Evolutionary conservation across 1,140 invertebrate genomes (phyloP), one percentile per base, ranked within the genome.

Genomic region (Phthorimaea operculella): DNA sequence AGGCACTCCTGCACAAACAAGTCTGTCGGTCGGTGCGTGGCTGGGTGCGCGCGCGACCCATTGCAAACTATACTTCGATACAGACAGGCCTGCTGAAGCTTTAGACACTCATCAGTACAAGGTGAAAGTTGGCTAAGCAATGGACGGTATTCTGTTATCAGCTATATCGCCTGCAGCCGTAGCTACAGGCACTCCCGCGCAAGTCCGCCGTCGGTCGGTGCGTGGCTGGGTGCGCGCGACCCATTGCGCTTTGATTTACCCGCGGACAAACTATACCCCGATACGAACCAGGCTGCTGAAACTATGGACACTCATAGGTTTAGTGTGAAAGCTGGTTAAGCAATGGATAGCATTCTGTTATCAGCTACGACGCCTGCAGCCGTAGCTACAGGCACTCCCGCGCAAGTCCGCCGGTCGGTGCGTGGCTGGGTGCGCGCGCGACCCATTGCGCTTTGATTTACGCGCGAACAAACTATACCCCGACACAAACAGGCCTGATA

Each of bases 191-290:
- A 39, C 36, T 39, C 36, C 36, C 10, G 36, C 36, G 21, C 21
- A 28, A 6, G 21, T 28, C 6, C 2, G 21, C 21, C n/a, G n/a
- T n/a, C 16, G 50, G n/a, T 14, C n/a, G n/a, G 15, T 53, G 21
- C 21, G 21, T 28, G 21, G 2, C 21, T 28, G 55, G 55, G 60
- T 58, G 52, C 48, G 52, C 21, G 45, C 21, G 21, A 28, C 21
- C 21, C 21, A 28, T 28, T 28, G 21, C 21, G 21, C 39, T 58
- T 55, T 60, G 58, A 58, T 58, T 60, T 60, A 60, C 47, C n/a
- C 53, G 8, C 36, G 28, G 34, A 39, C 48, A 39, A 52, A 28
- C 21, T 28, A 28, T 4, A 28, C 21, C 21, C 21, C 36, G n/a
- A 39, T n/a, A 10, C 36, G 3, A n/a, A 39, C n/a, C 1, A 9